Evolutionary conservation across 2,888 invertebrate genomes (phyloP).

Genomic region (Meiosimyza platycephala): DNA sequence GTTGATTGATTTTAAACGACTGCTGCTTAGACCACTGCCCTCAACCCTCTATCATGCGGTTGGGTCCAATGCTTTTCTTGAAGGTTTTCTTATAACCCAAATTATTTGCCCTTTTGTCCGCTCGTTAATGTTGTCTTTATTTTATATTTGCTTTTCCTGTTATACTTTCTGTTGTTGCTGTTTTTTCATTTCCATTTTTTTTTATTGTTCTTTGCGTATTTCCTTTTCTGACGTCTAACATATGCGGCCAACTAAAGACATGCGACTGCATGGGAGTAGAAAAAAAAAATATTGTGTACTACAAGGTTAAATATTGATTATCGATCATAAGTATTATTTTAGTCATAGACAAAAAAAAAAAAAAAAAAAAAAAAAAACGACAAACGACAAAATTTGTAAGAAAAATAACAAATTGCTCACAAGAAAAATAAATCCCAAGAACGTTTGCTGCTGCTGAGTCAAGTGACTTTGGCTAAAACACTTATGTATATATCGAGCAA

Average conservation of each 20-base stretch:
- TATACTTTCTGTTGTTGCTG: not conserved
- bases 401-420: not conserved
- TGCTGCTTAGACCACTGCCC: not conserved
- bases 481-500: not conserved
- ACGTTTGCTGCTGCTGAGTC: slow-evolving; percentile 13
- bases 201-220: not conserved
- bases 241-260: not conserved
- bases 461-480: not conserved
- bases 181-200: not conserved
- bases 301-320: slow-evolving; percentile 50
- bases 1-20: slow-evolving; percentile 20
- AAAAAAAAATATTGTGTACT: no score
- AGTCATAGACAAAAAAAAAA: slow-evolving; percentile 26
- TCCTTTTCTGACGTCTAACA: not conserved
- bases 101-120: not conserved
- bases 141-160: not conserved
- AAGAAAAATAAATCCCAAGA: slow-evolving; percentile 39
- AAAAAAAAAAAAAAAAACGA: slow-evolving; percentile 26
- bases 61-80: not conserved
- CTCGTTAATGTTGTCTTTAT: not conserved
- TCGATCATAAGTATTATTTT: slow-evolving; percentile 47
- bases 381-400: slow-evolving; percentile 21
- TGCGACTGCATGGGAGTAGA: not conserved
- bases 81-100: no score
- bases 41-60: not conserved